Conservation (phyloP, 2,888 invertebrate species). For the Corythucha ciliata region DNA sequence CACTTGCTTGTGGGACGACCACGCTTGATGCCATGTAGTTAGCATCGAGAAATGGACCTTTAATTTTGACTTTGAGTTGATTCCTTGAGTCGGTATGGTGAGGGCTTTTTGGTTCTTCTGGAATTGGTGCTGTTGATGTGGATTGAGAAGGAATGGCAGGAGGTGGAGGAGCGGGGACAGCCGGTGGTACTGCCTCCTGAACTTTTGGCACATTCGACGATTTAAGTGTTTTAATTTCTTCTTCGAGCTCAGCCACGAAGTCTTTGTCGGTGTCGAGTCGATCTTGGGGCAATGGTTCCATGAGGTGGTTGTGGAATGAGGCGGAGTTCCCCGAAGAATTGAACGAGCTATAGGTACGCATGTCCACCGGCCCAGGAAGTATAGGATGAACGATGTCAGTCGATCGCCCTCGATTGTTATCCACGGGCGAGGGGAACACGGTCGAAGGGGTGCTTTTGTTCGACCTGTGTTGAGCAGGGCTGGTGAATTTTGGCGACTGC, state of each 20-base stretch:
- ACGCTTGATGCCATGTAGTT: constrained; percentile 57
- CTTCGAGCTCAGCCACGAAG: constrained; percentile 32
- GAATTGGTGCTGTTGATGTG: no score
- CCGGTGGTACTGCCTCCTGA: constrained; percentile 25
- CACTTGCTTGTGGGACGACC: constrained; percentile 50
- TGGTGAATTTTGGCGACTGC: constrained; percentile 48
- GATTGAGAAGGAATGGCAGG: constrained; percentile 39
- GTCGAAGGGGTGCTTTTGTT: constrained; percentile 37
- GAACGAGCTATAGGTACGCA: constrained; percentile 70
- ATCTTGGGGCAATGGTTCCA: constrained; percentile 45
- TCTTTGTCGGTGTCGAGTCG: constrained; percentile 60
- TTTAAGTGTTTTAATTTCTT: constrained; percentile 30
- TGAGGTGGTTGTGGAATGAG: constrained; percentile 42
- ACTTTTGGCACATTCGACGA: constrained; percentile 26
- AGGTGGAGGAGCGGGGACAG: constrained; percentile 38
- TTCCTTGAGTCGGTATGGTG: constrained; percentile 71
- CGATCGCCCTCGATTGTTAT: constrained; percentile 31
- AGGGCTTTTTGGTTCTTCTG: constrained; percentile 45
- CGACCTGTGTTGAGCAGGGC: constrained; percentile 44
- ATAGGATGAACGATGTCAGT: constrained; percentile 42
- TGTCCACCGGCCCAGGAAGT: constrained; percentile 78
- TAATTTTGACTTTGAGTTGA: constrained; percentile 82
- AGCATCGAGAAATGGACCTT: constrained; percentile 72
- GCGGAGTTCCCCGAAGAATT: constrained; percentile 50
- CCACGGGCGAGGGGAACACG: constrained; percentile 26